Base-by-base conservation (phyloP, 2,113 vertebrate species). In the Danio rerio region DNA sequence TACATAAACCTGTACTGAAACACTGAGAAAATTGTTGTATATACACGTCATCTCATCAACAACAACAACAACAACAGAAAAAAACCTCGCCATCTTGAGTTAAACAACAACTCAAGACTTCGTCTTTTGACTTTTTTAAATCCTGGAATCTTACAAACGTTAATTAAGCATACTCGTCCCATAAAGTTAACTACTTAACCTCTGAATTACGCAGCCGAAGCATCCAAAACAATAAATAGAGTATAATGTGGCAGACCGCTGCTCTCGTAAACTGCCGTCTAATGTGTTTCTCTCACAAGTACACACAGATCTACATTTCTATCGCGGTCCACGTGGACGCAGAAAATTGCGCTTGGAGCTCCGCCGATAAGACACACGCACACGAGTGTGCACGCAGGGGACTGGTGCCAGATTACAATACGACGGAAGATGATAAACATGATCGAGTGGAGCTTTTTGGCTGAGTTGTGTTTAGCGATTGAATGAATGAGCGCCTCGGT, bases 241-340 rank as follows among this genome's bases (percentile, higher is more conserved):
- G 81, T 50, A 66, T 73, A 81, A 49, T 21, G 75, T 66, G 70
- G 74, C 81, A 73, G 72, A 78, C 49, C 74, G 71, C 47, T 81
- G 76, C 59, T 80, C 75, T 73, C 81, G 31, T 31, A 31, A 31
- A 31, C 31, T 31, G 31, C 31, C 31, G 31, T 31, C 31, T 31
- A 2, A 31, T 13, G 58, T 12, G 58, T 80, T 69, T 49, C 66
- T 78, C 72, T 81, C 59, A 42, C 52, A 55, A 55, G 55, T 81
- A 75, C 81, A 83, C 70, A 80, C 11, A 86, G 82, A 84, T 72
- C 84, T 86, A 86, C 84, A 85, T 77, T 84, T 83, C 63, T 71
- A 83, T 74, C 76, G 78, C 68, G 52, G 65, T 83, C 62, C 81
- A 83, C 75, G 71, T 20, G 56, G 56, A 55, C 18, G 78, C 75